Base-by-base conservation (phyloP, 2,888 invertebrate species). In the Tubiluchus corallicola region DNA sequence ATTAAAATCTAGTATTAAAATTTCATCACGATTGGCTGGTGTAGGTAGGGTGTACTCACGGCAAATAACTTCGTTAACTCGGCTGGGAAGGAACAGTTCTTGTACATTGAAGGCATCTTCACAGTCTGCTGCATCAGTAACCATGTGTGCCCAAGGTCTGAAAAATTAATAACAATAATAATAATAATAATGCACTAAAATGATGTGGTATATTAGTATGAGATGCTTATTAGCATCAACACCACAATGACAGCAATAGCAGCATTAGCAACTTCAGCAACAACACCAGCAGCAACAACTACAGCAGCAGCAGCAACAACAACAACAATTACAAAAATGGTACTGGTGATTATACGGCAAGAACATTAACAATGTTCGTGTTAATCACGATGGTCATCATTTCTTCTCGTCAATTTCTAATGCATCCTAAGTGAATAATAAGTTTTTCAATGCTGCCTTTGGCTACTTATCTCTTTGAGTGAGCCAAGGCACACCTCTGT, bases 111-210 rank as follows among this genome's bases (percentile, higher is more conserved):
- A 55, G n/a, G 48, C 41, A 15, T 21, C 38, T 3, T 38, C 39
- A 40, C 56, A 56, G 16, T 51, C 49, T 5, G 40, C 41, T 15
- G 45, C 47, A 9, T 17, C 37, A 2, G 51, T 47, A 2, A 55
- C 55, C 20, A 47, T 45, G 45, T 55, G 54, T n/a, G 52, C 47
- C 53, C 54, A 54, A 2, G 49, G 48, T 3, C 15, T 37, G 42
- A 48, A 53, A n/a, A 20, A 45, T 5, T 46, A 45, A 19, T 46
- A 45, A n/a, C 45, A 45, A n/a, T 46, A 45, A n/a, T 46, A 45
- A n/a, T 46, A 45, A n/a, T 46, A 45, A n/a, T 46, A 47, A 41
- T 46, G 47, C n/a, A n/a, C n/a, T n/a, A n/a, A n/a, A n/a, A n/a
- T n/a, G n/a, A n/a, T n/a, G n/a, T n/a, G n/a, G n/a, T n/a, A n/a